Base-by-base conservation (phyloP, 2,797 vertebrate genomes). In the Valencia hispanica region DNA sequence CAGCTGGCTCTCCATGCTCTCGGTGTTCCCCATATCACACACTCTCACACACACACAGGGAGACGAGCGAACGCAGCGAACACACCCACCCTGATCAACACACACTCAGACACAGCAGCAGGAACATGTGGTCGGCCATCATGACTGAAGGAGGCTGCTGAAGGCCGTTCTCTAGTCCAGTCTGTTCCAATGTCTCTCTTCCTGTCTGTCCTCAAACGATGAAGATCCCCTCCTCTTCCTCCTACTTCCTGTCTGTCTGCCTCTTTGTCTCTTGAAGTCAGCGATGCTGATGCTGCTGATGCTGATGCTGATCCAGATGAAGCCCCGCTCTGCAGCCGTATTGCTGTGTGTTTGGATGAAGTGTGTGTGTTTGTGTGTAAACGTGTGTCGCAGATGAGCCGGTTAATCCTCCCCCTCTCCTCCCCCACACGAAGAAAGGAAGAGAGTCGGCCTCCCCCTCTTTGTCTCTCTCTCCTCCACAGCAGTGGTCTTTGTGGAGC, bases 1-100 rank as follows among this genome's bases (percentile, higher is more conserved):
- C 90, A 97, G 96, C 92, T 97, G 97, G 73, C 95, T 95, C 92
- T 99, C 98, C 97, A 98, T 96, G 92, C 97, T 99, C 88, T 98
- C 97, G 1, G 97, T 94, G 93, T 99, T 99, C 85, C 98, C 98
- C 97, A 99, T 99, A 93, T 63, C 84, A 83, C 76, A 68, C 71
- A 25, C 55, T 18, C 57, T 22, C 36, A 57, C 71, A 45, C 71
- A 73, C 71, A 61, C 71, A n/a, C 12, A 73, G 47, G 9, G 48
- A 51, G 48, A 70, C 20, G 30, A 25, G 10, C 22, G 69, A 48
- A 50, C 70, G 65, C 76, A 53, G 50, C 17, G 7, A 63, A 53
- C 80, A 76, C 73, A 68, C 68, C 70, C 76, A 80, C 76, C 50
- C 22, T 39, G 30, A 55, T 45, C 77, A 8, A 36, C 66, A 55